Conservation (phyloP, 2,113 vertebrate genomes). For the Indicator maculatus region DNA sequence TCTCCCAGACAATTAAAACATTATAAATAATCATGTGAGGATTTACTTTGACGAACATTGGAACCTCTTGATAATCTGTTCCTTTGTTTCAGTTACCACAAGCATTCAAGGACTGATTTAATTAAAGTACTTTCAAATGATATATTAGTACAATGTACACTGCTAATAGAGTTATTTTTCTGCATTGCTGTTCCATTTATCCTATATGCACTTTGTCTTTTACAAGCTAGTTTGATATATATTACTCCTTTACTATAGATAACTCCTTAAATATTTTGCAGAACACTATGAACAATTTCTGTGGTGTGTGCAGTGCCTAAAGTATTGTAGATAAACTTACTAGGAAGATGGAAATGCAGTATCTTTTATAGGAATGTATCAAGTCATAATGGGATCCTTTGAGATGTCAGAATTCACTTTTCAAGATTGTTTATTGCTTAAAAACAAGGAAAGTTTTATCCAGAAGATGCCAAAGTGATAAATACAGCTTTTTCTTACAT, state of each 20-base stretch:
- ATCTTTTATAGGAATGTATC: neutral
- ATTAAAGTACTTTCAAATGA: neutral
- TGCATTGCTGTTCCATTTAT: neutral
- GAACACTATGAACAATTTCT: neutral
- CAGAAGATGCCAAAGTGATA: neutral
- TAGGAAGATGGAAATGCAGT: neutral
- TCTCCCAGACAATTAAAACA: neutral
- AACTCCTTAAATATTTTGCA: neutral
- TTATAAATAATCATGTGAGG: neutral
- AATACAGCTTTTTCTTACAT: neutral
- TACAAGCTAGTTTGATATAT: neutral
- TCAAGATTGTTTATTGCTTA: neutral
- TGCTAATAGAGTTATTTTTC: neutral
- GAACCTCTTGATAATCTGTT: neutral
- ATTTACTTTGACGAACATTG: neutral
- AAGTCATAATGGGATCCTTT: neutral
- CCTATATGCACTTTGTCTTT: neutral
- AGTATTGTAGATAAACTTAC: neutral
- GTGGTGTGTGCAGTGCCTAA: fast-evolving
- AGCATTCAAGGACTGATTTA: neutral
- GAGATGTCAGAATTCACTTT: neutral
- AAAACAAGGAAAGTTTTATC: neutral
- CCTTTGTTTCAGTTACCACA: neutral
- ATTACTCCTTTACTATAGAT: neutral
- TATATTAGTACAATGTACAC: neutral